Base-by-base conservation (phyloP, 1,140 invertebrate genomes). In the Chlorops oryzae region DNA sequence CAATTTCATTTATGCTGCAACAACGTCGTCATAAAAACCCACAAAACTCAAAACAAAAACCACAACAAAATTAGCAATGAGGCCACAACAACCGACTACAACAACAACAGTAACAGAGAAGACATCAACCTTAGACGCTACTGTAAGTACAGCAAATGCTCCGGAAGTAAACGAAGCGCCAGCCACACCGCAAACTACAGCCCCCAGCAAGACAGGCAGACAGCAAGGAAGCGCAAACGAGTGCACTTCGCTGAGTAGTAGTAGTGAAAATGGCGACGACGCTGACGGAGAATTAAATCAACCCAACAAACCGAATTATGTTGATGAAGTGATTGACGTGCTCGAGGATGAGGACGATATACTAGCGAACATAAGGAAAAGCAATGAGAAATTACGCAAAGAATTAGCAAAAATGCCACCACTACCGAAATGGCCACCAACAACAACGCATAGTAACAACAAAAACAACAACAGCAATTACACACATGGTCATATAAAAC, bases 341-440 rank as follows among this genome's bases (percentile, higher is more conserved):
- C 51, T 15, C 7, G 54, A 50, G 12, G 43, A 50, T 39, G 57
- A 61, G 37, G 62, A 65, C 42, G 59, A 68, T 47, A 59, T 68
- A 35, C 53, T 68, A 20, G 38, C 50, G 12, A 68, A 69, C 17
- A 69, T 69, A 34, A 69, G 62, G 35, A 55, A 55, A 23, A 69
- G 65, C 51, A 69, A 65, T 35, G 63, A 62, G 34, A 59, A 63
- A 4, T 51, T 69, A 44, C 58, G 63, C 22, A 37, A 56, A 52
- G 59, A 69, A 41, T 40, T 68, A 52, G 62, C 65, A 20, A 69
- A 69, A 59, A 69, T 69, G 59, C 62, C 65, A 5, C 65, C 65
- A 13, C 27, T 69, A 41, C 63, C 65, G 5, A 55, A 57, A 45
- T 21, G 60, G 20, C 27, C 5, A 3, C 4, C 12, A 18, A n/a